These are phyloP conservation scores for Arion vulgaris DNA, from an alignment of 1,140 invertebrate genomes.

Conservation along the genomic window DNA sequence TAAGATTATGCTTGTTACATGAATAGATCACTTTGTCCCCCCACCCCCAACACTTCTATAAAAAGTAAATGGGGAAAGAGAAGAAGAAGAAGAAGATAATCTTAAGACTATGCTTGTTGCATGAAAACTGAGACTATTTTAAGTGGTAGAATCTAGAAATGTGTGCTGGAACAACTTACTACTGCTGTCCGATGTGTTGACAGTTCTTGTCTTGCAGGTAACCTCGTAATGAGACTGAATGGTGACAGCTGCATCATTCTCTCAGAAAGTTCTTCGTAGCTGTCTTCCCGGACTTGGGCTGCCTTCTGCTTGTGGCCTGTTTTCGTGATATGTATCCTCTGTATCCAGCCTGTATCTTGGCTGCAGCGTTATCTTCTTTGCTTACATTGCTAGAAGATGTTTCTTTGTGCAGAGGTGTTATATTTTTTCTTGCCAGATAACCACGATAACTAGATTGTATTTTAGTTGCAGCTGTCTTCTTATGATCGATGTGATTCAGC, in stretches of 20 bases:
- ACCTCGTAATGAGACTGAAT: slow-evolving; percentile 84
- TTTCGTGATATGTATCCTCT: slow-evolving; percentile 15
- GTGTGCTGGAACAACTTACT: too few relatives aligned
- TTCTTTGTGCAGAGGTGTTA: slow-evolving; percentile 11
- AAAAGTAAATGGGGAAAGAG: too few relatives aligned
- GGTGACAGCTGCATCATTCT: slow-evolving; percentile 78
- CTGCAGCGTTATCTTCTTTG: slow-evolving; percentile 59
- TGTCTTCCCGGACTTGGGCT: neutral
- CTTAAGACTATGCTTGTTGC: too few relatives aligned
- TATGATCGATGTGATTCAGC: neutral
- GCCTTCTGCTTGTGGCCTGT: neutral
- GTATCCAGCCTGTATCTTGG: slow-evolving; percentile 51
- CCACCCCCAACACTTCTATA: too few relatives aligned
- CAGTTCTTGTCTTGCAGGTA: slow-evolving; percentile 79
- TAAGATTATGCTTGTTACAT: too few relatives aligned
- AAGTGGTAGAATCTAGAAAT: too few relatives aligned
- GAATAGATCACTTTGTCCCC: too few relatives aligned
- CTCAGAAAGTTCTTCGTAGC: neutral
- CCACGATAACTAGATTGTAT: slow-evolving; percentile 84
- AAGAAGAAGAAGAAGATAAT: too few relatives aligned
- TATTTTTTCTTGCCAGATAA: slow-evolving; percentile 79
- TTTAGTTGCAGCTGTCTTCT: slow-evolving; percentile 78
- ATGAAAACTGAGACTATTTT: too few relatives aligned
- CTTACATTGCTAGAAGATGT: slow-evolving; percentile 78
- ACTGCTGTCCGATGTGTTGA: neutral